A percentile compares a stretch with the other conserved stretches of the same genome.
Evolutionary conservation across 1,140 invertebrate species (phyloP).

Genomic region (Eulimnadia texana): DNA sequence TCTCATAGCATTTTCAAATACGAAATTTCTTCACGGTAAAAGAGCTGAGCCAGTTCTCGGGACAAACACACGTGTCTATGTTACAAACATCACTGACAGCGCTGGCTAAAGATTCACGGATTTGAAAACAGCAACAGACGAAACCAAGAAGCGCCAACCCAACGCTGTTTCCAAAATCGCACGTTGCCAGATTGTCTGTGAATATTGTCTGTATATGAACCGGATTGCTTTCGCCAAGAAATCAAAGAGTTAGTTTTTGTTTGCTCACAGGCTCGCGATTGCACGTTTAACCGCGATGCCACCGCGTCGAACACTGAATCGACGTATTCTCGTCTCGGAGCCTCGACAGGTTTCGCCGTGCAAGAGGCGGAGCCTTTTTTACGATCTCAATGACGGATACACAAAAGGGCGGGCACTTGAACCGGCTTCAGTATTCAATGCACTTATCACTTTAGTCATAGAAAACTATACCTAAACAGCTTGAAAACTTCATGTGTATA

Average conservation of each 20-base stretch:
- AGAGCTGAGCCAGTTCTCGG: not conserved
- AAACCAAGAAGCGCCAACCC: too few species aligned
- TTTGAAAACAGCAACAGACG: not conserved
- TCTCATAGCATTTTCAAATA: not conserved
- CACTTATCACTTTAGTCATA: too few species aligned
- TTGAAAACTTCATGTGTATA: too few species aligned
- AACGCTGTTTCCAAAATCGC: not conserved
- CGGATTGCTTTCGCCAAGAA: not conserved
- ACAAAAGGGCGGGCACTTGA: not conserved
- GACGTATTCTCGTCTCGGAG: not conserved
- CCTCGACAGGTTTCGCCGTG: slow-evolving; percentile 6
- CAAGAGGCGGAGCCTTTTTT: slow-evolving; percentile 9
- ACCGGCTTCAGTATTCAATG: not conserved
- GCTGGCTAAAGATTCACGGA: not conserved
- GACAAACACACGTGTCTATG: slow-evolving; percentile 1
- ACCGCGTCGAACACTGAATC: slow-evolving; percentile 10
- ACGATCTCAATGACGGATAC: slow-evolving; percentile 9
- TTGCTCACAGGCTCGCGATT: not conserved
- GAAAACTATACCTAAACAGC: too few species aligned
- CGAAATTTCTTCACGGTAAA: not conserved
- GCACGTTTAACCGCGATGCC: slow-evolving; percentile 6
- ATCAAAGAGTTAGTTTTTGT: not conserved
- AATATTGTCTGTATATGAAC: not conserved
- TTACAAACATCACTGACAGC: not conserved
- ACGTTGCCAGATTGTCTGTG: not conserved